Percentiles rank a stretch among this genome's conserved stretches.
Conservation (phyloP, 2,888 invertebrate species). For the Gasteruption jaculator region DNA sequence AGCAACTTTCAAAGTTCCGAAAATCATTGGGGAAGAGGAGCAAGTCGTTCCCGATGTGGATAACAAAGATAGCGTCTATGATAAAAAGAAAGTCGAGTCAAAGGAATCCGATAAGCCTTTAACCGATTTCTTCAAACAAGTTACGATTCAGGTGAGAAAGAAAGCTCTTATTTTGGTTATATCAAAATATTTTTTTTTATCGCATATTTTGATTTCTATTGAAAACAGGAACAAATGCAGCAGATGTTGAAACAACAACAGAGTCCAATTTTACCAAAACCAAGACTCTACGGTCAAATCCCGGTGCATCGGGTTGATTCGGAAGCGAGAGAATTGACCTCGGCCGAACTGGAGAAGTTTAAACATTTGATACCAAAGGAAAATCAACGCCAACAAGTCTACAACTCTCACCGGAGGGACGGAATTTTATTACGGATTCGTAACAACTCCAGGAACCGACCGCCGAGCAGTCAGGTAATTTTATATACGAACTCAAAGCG, state of each 20-base stretch:
- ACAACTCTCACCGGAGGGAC: constrained; percentile 29
- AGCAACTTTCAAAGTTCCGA: constrained; percentile 54
- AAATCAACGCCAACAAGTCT: constrained; percentile 25
- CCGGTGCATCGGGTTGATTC: constrained; percentile 58
- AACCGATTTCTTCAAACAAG: constrained; percentile 37
- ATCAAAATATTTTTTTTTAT: too few relatives aligned
- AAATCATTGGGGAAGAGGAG: constrained; percentile 53
- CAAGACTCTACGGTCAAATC: constrained; percentile 51
- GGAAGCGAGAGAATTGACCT: constrained; percentile 56
- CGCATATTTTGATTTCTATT: too few relatives aligned
- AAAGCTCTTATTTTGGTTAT: too few relatives aligned
- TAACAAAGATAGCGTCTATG: constrained; percentile 24
- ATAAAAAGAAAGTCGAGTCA: constrained; percentile 18
- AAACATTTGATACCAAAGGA: constrained; percentile 43
- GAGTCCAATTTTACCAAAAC: constrained; percentile 30
- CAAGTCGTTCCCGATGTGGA: constrained; percentile 58
- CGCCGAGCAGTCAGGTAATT: too few relatives aligned
- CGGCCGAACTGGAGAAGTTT: constrained; percentile 55
- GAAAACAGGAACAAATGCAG: constrained; percentile 39
- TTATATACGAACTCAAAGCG: too few relatives aligned
- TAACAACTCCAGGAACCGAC: constrained; percentile 23
- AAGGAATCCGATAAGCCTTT: constrained; percentile 22
- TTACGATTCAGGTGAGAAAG: constrained; percentile 34
- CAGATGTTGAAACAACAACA: constrained; percentile 37
- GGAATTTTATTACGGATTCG: constrained; percentile 26